A percentile compares a stretch with the other conserved stretches of the same genome.
These are phyloP conservation scores for Hydroisotoma schaefferi DNA, from an alignment of 2,888 invertebrate species.

Conservation along the genomic window DNA sequence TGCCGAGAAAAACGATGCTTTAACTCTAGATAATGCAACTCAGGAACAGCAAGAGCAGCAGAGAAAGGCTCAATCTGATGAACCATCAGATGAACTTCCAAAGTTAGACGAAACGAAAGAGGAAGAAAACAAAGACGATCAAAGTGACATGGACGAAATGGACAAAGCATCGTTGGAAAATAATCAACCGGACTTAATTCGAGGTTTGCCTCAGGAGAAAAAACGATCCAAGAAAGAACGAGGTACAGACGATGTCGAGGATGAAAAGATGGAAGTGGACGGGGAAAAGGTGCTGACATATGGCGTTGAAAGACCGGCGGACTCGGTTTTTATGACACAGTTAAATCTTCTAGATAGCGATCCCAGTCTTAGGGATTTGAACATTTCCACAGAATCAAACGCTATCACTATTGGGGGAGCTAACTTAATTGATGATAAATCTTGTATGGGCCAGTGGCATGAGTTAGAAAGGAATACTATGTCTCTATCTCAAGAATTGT, in stretches of 20 bases:
- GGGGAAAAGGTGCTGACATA: slow-evolving; percentile 69
- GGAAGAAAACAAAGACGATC: slow-evolving; percentile 53
- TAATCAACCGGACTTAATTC: slow-evolving; percentile 33
- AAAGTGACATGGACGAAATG: slow-evolving; percentile 51
- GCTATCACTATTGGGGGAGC: not conserved
- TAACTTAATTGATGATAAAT: slow-evolving; percentile 19
- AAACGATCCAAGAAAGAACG: slow-evolving; percentile 50
- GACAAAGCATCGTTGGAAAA: slow-evolving; percentile 28
- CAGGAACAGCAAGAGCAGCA: slow-evolving; percentile 68
- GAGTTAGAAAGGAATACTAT: slow-evolving; percentile 50
- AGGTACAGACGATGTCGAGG: slow-evolving; percentile 55
- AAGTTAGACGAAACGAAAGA: slow-evolving; percentile 53
- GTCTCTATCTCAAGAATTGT: slow-evolving; percentile 73
- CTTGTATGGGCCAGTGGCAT: slow-evolving; percentile 41
- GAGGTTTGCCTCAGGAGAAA: slow-evolving; percentile 39
- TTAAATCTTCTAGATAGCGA: slow-evolving; percentile 35
- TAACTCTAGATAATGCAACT: slow-evolving; percentile 58
- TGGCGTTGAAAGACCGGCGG: slow-evolving; percentile 64
- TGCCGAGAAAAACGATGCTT: slow-evolving; percentile 67
- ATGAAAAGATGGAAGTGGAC: slow-evolving; percentile 58
- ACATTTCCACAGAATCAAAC: not conserved
- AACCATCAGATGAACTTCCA: slow-evolving; percentile 51
- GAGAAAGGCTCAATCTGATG: slow-evolving; percentile 56
- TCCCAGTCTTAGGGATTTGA: not conserved
- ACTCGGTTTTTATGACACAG: slow-evolving; percentile 72